A percentile compares a stretch with the other conserved stretches of the same genome.
Conservation (phyloP, 2,113 vertebrate species). For the rat (Rattus norvegicus) region GRCr8 NC_086019.1:87986001-87986500, state of each 20-base stretch:
- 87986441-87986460: background rate
- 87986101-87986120: background rate
- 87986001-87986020: no score
- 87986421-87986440: background rate
- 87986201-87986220: background rate
- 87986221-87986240: background rate
- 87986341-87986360: background rate
- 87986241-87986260: background rate
- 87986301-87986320: background rate
- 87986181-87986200: background rate
- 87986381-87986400: background rate
- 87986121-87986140: background rate
- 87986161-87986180: background rate
- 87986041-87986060: no score
- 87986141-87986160: background rate
- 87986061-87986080: background rate
- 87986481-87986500: no score
- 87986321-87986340: background rate
- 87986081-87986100: background rate
- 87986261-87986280: background rate
- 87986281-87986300: background rate
- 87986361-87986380: background rate
- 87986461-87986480: no score
- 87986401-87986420: background rate
- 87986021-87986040: background rate